Evolutionary conservation across 2,888 invertebrate genomes (phyloP), one percentile per base, ranked within the genome.

Genomic region (Melikaiella ostensackeni): DNA sequence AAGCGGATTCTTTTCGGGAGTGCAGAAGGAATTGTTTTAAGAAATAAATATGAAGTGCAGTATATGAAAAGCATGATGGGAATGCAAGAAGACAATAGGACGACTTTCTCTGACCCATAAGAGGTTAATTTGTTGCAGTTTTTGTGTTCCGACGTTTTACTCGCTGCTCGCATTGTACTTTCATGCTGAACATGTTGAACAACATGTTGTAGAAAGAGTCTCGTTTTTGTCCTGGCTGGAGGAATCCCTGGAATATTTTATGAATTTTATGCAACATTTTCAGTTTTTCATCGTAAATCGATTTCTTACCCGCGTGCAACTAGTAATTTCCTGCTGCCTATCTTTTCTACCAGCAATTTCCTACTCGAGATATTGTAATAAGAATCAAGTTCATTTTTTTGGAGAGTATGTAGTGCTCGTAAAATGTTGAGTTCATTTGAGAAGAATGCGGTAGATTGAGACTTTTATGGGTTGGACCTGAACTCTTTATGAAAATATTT

Each of bases 221-320:
- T 38, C 64, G 8, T 70, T 70, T 33, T 70, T 70, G n/a, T 66
- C 46, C 16, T 46, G 46, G 27, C 8, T 16, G 27, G 30, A 42
- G 8, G 27, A 66, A 21, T 46, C 30, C n/a, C n/a, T 33, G 19
- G 19, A 30, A 70, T 46, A 46, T 42, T 13, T 66, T 55, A 55
- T 21, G 55, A 19, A 27, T 27, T 59, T 46, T 30, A 64, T 38
- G 42, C 50, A 27, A 46, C 46, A 19, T 70, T 27, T 50, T 70
- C n/a, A 30, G 30, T 30, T 50, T 70, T 70, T 70, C 46, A 11
- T 50, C 30, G 42, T 66, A 66, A 70, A 30, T 70, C 70, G 70
- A 46, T 70, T 70, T 70, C 30, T 30, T 70, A 35, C 63, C 11
- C 8, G 35, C 63, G 21, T 63, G 9, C 35, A 63, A 21, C n/a